A percentile compares a stretch with the other conserved stretches of the same genome.
These are phyloP conservation scores for Calidris pygmaea DNA, from an alignment of 2,113 vertebrate species.

Conservation along the genomic window DNA sequence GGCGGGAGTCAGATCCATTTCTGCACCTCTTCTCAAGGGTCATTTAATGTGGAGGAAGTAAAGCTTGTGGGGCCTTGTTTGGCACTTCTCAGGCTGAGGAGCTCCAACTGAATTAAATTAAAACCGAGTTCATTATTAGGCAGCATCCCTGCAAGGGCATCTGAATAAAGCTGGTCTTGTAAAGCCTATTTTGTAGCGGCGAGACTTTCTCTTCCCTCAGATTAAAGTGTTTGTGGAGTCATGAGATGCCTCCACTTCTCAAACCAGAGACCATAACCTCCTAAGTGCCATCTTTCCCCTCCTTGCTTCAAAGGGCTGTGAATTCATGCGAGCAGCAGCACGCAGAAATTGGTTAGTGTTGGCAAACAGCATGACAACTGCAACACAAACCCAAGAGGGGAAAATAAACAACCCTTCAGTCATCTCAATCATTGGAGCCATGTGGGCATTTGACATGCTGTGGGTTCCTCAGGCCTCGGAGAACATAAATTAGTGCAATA, in stretches of 20 bases:
- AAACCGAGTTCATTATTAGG: neutral
- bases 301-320: neutral
- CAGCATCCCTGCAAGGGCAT: neutral
- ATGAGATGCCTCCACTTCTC: neutral
- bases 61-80: neutral
- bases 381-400: constrained; percentile 54
- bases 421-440: constrained; percentile 47
- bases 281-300: neutral
- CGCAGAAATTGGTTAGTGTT: constrained; percentile 23
- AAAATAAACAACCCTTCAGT: constrained; percentile 62
- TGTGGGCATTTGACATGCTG: constrained; percentile 49
- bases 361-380: constrained; percentile 52
- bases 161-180: neutral
- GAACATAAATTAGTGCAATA: constrained; percentile 47
- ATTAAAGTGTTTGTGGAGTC: neutral
- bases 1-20: constrained; percentile 62
- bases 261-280: neutral
- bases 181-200: neutral
- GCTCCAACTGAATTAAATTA: neutral
- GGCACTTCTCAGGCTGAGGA: neutral
- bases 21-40: constrained; percentile 48
- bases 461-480: neutral
- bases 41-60: constrained; percentile 6
- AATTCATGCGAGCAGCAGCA: neutral
- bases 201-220: neutral